These are phyloP conservation scores for Acleris emargana DNA, from an alignment of 2,888 invertebrate species.

Conservation along the genomic window DNA sequence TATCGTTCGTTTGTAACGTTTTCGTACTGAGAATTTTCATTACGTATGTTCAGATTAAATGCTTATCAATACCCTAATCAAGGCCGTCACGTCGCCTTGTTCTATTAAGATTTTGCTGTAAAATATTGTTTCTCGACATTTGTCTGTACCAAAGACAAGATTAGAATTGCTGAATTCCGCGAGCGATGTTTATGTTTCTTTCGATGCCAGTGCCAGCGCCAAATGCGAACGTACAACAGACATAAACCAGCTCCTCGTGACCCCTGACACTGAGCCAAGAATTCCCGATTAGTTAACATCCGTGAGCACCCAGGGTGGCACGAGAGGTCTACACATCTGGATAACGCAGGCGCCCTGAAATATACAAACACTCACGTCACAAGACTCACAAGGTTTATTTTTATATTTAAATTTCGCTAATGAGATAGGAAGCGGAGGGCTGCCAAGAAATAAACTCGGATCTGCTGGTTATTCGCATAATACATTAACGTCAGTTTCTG, in stretches of 20 bases:
- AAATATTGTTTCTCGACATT: conserved; percentile 14
- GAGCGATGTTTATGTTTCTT: conserved; percentile 39
- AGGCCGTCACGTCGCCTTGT: conserved; percentile 10
- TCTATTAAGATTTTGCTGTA: not conserved
- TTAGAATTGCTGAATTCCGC: conserved; percentile 42
- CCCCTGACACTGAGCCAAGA: conserved; percentile 20
- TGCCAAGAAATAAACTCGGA: conserved; percentile 26
- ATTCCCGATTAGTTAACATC: conserved; percentile 23
- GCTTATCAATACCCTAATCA: conserved; percentile 12
- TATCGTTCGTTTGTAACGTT: not conserved
- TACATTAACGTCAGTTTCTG: conserved; percentile 21
- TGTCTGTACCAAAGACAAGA: conserved; percentile 35
- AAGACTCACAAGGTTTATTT: conserved; percentile 37
- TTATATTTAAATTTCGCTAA: conserved; percentile 36
- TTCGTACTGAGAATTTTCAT: conserved; percentile 10
- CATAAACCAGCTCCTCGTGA: conserved; percentile 13
- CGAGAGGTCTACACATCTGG: conserved; percentile 24
- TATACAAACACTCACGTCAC: conserved; percentile 39
- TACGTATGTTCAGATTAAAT: conserved; percentile 1
- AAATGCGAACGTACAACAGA: conserved; percentile 24
- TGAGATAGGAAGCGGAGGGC: conserved; percentile 34
- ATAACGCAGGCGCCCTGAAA: conserved; percentile 29
- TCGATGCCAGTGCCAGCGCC: conserved; percentile 44
- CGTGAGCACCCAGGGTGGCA: conserved; percentile 5
- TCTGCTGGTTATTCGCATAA: conserved; percentile 18